Conservation (phyloP, 2,888 invertebrate species). For the Drosophila flavopinicola region DNA sequence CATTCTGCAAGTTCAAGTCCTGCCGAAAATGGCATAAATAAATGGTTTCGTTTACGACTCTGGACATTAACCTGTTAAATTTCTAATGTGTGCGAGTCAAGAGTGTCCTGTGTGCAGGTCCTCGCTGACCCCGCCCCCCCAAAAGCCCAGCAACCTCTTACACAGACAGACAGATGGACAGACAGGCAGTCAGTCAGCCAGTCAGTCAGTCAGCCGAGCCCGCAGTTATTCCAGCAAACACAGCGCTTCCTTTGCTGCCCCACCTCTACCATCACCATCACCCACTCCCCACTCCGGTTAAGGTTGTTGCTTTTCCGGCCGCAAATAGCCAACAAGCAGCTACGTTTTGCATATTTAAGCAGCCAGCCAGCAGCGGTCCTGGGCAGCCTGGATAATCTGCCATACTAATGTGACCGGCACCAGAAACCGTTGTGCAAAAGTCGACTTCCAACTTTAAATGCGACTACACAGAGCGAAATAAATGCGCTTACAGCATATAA, state of each 20-base stretch:
- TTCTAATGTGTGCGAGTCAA: slow-evolving; percentile 73
- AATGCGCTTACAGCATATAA: too few species aligned
- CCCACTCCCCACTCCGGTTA: slow-evolving; percentile 3
- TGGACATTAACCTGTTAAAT: slow-evolving; percentile 80
- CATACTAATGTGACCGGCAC: slow-evolving; percentile 68
- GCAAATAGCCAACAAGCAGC: slow-evolving; percentile 64
- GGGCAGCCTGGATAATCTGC: slow-evolving; percentile 73
- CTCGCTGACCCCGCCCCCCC: too few species aligned
- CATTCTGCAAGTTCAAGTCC: slow-evolving; percentile 38
- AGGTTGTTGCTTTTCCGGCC: slow-evolving; percentile 67
- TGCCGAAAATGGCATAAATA: slow-evolving; percentile 74
- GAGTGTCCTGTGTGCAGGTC: slow-evolving; percentile 45
- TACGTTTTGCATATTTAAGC: slow-evolving; percentile 78
- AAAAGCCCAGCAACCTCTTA: neutral
- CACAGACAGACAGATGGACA: slow-evolving; percentile 5
- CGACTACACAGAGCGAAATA: slow-evolving; percentile 22
- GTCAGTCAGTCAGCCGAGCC: slow-evolving; percentile 32
- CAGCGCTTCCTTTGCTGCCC: slow-evolving; percentile 3
- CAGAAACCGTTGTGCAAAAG: slow-evolving; percentile 15
- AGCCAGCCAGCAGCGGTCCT: slow-evolving; percentile 65
- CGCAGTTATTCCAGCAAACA: slow-evolving; percentile 57
- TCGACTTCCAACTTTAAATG: slow-evolving; percentile 45
- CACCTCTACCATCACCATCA: too few species aligned
- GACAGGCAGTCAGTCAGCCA: slow-evolving; percentile 2
- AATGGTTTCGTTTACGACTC: slow-evolving; percentile 81